Percentiles rank a stretch among this genome's conserved stretches.
These are phyloP conservation scores for Halocynthia aurantium DNA, from an alignment of 23 tunicate genomes.

Conservation along the genomic window DNA sequence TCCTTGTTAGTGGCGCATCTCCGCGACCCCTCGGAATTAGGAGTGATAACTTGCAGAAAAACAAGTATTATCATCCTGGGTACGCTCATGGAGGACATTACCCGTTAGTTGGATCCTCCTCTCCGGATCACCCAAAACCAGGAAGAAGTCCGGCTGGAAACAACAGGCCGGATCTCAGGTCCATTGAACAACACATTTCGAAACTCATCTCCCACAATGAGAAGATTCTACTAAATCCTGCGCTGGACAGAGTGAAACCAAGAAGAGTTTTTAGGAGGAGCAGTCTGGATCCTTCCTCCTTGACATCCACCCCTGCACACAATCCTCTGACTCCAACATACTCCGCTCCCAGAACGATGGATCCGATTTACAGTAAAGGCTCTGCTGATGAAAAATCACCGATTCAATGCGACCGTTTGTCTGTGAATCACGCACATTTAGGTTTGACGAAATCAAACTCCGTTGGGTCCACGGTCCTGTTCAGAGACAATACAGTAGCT, in stretches of 20 bases:
- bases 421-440: no score
- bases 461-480: no score
- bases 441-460: no score
- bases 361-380: not conserved
- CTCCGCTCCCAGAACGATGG: conserved; percentile 18
- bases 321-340: conserved; percentile 22
- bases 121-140: no score
- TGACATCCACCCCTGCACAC: conserved; percentile 35
- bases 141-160: no score
- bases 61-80: no score
- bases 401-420: no score
- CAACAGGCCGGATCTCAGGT: conserved; percentile 9
- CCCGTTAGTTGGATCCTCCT: no score
- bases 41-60: no score
- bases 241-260: conserved; percentile 77
- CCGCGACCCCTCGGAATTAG: not conserved
- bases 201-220: conserved; percentile 80
- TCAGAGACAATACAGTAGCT: no score
- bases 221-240: conserved; percentile 59
- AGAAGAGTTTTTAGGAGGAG: conserved; percentile 63
- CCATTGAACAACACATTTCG: conserved; percentile 65
- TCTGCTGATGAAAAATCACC: no score
- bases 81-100: no score
- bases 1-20: not conserved
- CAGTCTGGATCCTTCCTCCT: conserved; percentile 65